Evolutionary conservation across 1,140 invertebrate genomes (phyloP), one percentile per base, ranked within the genome.

Genomic region (Rhagoletis pomonella): DNA sequence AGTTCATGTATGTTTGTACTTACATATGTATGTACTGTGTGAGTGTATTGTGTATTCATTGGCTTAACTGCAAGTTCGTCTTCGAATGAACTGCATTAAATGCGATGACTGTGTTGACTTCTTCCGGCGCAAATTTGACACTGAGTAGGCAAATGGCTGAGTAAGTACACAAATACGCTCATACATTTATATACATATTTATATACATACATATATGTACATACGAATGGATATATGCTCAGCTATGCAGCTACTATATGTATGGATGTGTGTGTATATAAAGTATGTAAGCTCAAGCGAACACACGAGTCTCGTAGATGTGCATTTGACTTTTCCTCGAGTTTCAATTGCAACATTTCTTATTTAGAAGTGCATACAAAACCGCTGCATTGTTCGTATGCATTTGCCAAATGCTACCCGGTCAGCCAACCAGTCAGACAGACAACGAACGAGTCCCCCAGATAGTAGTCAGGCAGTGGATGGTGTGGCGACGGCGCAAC

Each of bases 71-170:
- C n/a, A 81, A 81, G 47, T 81, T 81, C 50, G 50, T 81, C 73
- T 81, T 81, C 17, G 47, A 55, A 50, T 81, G 73, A 81, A 81
- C 47, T 17, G 73, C 73, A 81, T 58, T 81, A 81, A 81, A 81
- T 81, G n/a, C 73, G 42, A 58, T 81, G 73, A 81, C 73, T 81
- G 44, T 47, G 73, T 81, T 73, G 73, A 81, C 73, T 81, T 81
- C 73, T 81, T 81, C 73, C 73, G 73, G 73, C 73, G 73, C 73
- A 81, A 81, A 81, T 81, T 81, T 81, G 73, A 81, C 73, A 81
- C 73, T 55, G 73, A 81, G 47, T 55, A 81, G 73, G 73, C 73
- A 81, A 81, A 81, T 81, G 55, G 50, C 44, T 81, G 17, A 12
- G 19, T 29, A 67, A 55, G 47, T 12, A 62, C n/a, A 14, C 12